Base-by-base conservation (phyloP, 2,888 invertebrate species). In the Eremobia ochroleuca region DNA sequence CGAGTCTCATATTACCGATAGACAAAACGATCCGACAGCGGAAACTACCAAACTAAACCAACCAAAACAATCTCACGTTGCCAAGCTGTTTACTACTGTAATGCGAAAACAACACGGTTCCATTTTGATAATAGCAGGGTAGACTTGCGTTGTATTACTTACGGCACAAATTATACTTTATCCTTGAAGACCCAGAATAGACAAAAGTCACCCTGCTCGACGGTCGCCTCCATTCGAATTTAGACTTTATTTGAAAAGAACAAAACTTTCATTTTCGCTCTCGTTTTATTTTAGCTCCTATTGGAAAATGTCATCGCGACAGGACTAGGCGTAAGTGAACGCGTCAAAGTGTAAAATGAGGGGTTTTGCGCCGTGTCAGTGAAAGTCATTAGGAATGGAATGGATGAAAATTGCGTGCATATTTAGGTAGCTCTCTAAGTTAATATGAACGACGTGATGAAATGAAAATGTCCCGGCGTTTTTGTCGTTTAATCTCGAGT, bases 301-400 rank as follows among this genome's bases (percentile, higher is more conserved):
- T 94, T 92, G 95, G 94, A 93, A 95, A 96, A 96, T 95, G 94
- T 95, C 96, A 96, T 94, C 93, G 94, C 92, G 92, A 94, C 94
- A 95, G 94, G 93, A 95, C 95, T 94, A 94, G 93, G 93, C 94
- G 95, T 95, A 96, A 96, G 96, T 95, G 96, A 95, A 96, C 95
- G 97, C 97, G 96, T 96, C 96, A 96, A 96, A 96, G 96, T 97
- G 96, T 96, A 96, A 96, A 97, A 97, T 96, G 96, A 96, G 97
- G 96, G 96, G 96, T 95, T 96, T 96, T 93, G 93, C 95, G 94
- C 92, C 94, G 94, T 95, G 96, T 96, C 96, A 96, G 95, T 94
- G 96, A 95, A 96, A 97, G 97, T 97, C 97, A 96, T 97, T 96
- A 97, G 95, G 95, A 96, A 93, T 91, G 96, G 95, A 96, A 96